Evolutionary conservation across 2,797 vertebrate genomes (phyloP), one percentile per base, ranked within the genome.

Genomic region (Hyperoplus lanceolatus): DNA sequence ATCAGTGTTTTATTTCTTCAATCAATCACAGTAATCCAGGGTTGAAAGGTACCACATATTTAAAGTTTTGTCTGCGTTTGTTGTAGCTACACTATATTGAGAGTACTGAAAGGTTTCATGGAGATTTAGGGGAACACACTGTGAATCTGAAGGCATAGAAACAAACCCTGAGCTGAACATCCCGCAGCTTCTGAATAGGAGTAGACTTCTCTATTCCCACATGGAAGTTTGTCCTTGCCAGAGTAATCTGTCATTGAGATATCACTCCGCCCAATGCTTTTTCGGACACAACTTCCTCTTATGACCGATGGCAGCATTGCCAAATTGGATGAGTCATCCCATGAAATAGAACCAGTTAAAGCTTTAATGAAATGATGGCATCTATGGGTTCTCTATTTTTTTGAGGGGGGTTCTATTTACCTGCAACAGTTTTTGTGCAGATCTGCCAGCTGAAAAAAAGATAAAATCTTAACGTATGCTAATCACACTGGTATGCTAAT

Each of bases 321-420:
- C 81, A 87, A 88, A 91, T 83, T 86, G 71, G 79, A 80, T 81
- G 73, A 86, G 79, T 82, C 85, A 80, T 87, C 79, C 80, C 38
- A 80, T 79, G 81, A 81, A 87, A 92, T 80, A 81, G 80, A 89
- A 87, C 79, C 69, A 81, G 88, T 88, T 84, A 81, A 71, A 87
- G 67, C 72, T 53, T 70, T 90, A 85, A 89, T 92, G 82, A 86
- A 92, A 80, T 78, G 58, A 56, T 81, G 80, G 83, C 79, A 81
- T 86, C 75, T 21, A 83, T 81, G 63, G 55, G 68, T 68, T 79
- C 75, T 70, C 75, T 78, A 43, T 75, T 29, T 29, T 29, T 29
- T 29, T 29, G 29, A 29, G 29, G 69, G 51, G 87, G 68, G 77
- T 77, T 67, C 43, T 70, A 64, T 74, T 81, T 82, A 67, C 90